phyloP scores from a whole-genome alignment of 2,113 vertebrate genomes.

The Lampris incognitus region DNA sequence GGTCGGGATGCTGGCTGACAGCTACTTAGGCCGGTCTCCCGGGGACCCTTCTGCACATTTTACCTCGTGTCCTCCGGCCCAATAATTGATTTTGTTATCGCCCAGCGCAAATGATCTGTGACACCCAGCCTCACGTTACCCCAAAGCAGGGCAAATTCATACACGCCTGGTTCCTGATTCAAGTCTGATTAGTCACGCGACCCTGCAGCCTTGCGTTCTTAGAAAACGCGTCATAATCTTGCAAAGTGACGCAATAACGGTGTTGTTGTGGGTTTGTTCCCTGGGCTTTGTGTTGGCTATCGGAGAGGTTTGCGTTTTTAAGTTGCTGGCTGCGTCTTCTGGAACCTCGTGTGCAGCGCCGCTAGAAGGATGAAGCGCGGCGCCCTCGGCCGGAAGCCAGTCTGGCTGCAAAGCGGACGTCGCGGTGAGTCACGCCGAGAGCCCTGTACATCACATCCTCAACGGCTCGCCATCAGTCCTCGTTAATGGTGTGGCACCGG shows the following conservation, averaged over 20 bases:
- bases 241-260: background rate
- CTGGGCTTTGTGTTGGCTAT: background rate
- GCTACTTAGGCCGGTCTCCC: background rate
- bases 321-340: background rate
- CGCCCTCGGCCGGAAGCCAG: background rate
- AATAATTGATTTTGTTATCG: background rate
- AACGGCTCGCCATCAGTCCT: conserved; percentile 24
- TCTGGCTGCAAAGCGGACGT: background rate
- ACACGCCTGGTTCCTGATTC: too few relatives aligned
- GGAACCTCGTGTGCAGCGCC: background rate
- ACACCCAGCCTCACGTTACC: too few relatives aligned
- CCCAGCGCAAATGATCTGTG: background rate
- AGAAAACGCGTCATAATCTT: background rate
- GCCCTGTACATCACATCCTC: conserved; percentile 28
- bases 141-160: too few relatives aligned
- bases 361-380: background rate
- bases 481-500: conserved; percentile 28
- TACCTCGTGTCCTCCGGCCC: background rate
- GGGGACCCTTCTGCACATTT: background rate
- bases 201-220: background rate
- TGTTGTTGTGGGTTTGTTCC: background rate
- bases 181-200: too few relatives aligned
- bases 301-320: background rate
- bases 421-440: conserved; percentile 1
- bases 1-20: conserved; percentile 35